Conservation (phyloP, 2,888 invertebrate species). For the Calephelis perditalis region DNA sequence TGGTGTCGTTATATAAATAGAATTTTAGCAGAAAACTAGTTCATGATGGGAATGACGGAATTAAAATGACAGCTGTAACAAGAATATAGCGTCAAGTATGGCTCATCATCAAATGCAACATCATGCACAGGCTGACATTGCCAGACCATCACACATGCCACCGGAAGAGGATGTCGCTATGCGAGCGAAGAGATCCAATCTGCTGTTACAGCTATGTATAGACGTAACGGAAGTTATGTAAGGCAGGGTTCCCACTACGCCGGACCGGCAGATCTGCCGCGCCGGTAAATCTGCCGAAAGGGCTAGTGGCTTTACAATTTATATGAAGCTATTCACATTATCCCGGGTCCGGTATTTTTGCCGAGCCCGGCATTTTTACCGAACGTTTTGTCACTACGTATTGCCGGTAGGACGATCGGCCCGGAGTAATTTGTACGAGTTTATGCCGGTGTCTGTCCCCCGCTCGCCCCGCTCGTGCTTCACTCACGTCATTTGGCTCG, state of each 20-base stretch:
- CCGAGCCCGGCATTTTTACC: conserved; percentile 21
- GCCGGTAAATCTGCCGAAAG: too few relatives aligned
- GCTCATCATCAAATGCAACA: too few relatives aligned
- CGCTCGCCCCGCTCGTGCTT: conserved; percentile 26
- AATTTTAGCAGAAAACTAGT: neutral
- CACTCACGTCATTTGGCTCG: conserved; percentile 29
- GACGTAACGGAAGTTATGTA: too few relatives aligned
- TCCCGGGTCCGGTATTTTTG: conserved; percentile 29
- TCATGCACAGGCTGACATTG: too few relatives aligned
- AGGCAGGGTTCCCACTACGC: too few relatives aligned
- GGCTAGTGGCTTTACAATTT: conserved; percentile 30
- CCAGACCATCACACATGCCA: too few relatives aligned
- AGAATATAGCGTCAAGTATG: too few relatives aligned
- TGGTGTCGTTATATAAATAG: neutral
- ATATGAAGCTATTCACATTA: conserved; percentile 33
- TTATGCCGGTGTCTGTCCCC: conserved; percentile 16
- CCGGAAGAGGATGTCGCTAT: too few relatives aligned
- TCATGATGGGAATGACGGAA: neutral
- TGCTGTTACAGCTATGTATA: too few relatives aligned
- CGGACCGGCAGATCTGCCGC: too few relatives aligned
- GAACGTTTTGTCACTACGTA: conserved; percentile 32
- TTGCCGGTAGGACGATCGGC: conserved; percentile 25
- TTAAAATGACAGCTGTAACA: neutral
- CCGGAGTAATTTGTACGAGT: conserved; percentile 30
- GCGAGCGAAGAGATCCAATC: too few relatives aligned